phyloP scores from a whole-genome alignment of 2,113 vertebrate genomes.

The Clarias gariepinus region DNA sequence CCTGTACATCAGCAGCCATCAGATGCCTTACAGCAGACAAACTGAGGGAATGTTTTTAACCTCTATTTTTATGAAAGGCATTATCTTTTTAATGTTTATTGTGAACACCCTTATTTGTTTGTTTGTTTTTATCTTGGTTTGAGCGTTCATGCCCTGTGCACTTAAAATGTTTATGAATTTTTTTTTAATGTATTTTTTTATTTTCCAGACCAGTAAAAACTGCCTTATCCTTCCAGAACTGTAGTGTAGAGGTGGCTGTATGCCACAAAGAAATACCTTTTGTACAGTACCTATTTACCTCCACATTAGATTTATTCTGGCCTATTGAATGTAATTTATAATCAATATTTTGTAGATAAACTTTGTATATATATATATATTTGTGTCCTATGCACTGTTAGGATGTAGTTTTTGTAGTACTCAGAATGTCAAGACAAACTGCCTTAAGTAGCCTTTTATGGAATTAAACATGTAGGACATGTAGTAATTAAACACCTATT shows the following conservation, averaged over 20 bases:
- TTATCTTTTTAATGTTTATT: slow-evolving; percentile 21
- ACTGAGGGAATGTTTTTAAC: not conserved
- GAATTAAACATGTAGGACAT: not conserved
- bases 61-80: slow-evolving; percentile 30
- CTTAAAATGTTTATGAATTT: slow-evolving; percentile 14
- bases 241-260: slow-evolving; percentile 1
- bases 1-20: slow-evolving; percentile 11
- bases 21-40: slow-evolving; percentile 14
- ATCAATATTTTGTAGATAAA: slow-evolving; percentile 34
- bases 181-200: not conserved
- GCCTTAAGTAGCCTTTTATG: slow-evolving; percentile 22
- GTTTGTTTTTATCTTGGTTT: not conserved
- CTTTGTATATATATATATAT: slow-evolving; percentile 33
- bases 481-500: not conserved
- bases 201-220: slow-evolving; percentile 13
- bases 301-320: slow-evolving; percentile 40
- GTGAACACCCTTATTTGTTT: not conserved
- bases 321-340: slow-evolving; percentile 55
- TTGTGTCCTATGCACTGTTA: slow-evolving; percentile 46
- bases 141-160: slow-evolving; percentile 22
- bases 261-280: slow-evolving; percentile 14
- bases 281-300: slow-evolving; percentile 42
- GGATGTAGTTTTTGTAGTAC: slow-evolving; percentile 39
- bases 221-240: slow-evolving; percentile 25
- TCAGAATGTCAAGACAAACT: slow-evolving; percentile 33